Conservation (phyloP, 2,113 vertebrate species). For the Ibidorhyncha struthersii region DNA sequence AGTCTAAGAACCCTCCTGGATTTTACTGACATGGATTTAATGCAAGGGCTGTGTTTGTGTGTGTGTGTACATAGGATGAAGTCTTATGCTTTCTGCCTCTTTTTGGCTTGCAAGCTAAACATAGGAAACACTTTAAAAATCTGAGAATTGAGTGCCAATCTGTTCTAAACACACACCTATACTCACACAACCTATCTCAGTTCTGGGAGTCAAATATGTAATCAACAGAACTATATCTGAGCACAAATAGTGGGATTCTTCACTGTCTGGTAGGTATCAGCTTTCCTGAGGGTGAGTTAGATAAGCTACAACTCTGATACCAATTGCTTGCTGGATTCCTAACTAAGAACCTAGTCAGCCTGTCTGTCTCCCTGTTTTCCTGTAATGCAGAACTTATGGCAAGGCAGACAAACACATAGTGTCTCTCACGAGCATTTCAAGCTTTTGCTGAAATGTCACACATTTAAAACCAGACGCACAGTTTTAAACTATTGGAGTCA, state of each 20-base stretch:
- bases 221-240: neutral
- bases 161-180: neutral
- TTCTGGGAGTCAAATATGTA: neutral
- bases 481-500: conserved; percentile 18
- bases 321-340: conserved; percentile 15
- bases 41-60: neutral
- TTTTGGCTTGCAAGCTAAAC: conserved; percentile 3
- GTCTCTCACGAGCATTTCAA: neutral
- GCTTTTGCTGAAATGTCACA: conserved; percentile 6
- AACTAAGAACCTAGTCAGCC: neutral
- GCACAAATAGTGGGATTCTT: conserved; percentile 14
- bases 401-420: neutral
- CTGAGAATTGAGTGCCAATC: neutral
- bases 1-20: neutral
- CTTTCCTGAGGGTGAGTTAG: neutral
- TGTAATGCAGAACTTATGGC: neutral
- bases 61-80: neutral
- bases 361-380: neutral
- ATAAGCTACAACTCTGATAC: neutral
- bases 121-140: conserved; percentile 3
- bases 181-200: neutral
- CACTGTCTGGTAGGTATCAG: neutral
- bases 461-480: neutral
- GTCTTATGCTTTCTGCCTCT: conserved; percentile 28
- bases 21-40: neutral